Percentiles rank a stretch among this genome's conserved stretches.
Conservation (phyloP, 2,113 vertebrate genomes). For the Acanthisitta chloris region DNA sequence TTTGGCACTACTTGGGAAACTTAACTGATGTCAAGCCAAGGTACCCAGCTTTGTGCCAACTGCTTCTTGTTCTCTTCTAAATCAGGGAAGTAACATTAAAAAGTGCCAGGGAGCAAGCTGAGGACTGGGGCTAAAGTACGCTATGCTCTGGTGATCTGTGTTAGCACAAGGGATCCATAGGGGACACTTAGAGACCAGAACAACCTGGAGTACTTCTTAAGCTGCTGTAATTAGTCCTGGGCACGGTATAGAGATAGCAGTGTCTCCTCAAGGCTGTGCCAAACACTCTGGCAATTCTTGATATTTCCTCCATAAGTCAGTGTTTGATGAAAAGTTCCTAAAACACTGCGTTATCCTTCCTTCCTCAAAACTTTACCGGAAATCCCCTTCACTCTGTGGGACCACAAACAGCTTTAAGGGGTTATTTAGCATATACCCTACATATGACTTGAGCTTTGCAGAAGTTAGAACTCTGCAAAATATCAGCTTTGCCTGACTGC, state of each 20-base stretch:
- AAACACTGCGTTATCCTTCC: background rate
- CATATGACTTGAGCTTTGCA: background rate
- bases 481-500: background rate
- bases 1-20: background rate
- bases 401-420: background rate
- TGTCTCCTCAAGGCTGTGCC: background rate
- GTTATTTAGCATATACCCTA: background rate
- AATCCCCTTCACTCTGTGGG: background rate
- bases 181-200: background rate
- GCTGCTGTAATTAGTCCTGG: background rate
- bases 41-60: background rate
- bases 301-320: background rate
- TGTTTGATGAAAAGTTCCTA: background rate
- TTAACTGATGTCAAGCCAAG: slow-evolving; percentile 10
- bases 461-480: slow-evolving; percentile 24
- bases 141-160: background rate
- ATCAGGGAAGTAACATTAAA: background rate
- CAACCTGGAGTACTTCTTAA: background rate
- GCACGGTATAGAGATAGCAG: background rate
- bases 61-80: slow-evolving; percentile 2
- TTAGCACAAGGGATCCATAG: background rate
- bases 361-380: background rate
- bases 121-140: background rate
- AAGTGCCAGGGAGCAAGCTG: background rate
- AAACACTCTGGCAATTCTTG: background rate